Conservation (phyloP, 2,113 vertebrate genomes). For the Ivindomyrus marchei region DNA sequence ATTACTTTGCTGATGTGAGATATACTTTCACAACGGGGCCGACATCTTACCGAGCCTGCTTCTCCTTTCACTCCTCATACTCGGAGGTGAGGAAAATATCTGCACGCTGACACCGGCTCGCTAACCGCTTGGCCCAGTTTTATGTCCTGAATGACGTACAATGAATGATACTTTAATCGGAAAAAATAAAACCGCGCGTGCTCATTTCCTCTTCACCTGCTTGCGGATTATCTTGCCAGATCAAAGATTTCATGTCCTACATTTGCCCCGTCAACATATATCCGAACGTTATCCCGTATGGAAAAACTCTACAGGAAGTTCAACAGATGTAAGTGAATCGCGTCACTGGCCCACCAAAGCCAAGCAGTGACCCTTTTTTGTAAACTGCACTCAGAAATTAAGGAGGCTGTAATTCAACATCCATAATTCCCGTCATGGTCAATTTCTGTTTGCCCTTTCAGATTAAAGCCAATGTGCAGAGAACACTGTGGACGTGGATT, state of each 20-base stretch:
- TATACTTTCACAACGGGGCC: slow-evolving; percentile 69
- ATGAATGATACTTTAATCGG: not conserved
- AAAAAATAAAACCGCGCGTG: not conserved
- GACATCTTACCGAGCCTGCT: slow-evolving; percentile 89
- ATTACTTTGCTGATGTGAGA: not conserved
- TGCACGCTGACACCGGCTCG: not conserved
- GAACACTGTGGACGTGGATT: slow-evolving; percentile 45
- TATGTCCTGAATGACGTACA: not conserved
- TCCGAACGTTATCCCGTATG: slow-evolving; percentile 81
- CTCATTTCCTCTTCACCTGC: no score
- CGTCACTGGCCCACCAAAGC: slow-evolving; percentile 20
- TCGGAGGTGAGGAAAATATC: slow-evolving; percentile 70
- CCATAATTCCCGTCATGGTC: not conserved
- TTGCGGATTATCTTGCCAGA: slow-evolving; percentile 52
- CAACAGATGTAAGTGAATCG: slow-evolving; percentile 68
- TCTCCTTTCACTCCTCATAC: slow-evolving; percentile 96
- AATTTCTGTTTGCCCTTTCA: slow-evolving; percentile 41
- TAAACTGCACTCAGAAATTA: not conserved
- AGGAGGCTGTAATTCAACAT: not conserved
- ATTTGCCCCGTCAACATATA: slow-evolving; percentile 73
- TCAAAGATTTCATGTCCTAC: slow-evolving; percentile 84
- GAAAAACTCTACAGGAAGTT: slow-evolving; percentile 65
- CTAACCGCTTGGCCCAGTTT: not conserved
- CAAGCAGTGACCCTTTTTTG: not conserved
- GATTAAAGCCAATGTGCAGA: slow-evolving; percentile 78